Evolutionary conservation across 2,888 invertebrate genomes (phyloP), one percentile per base, ranked within the genome.

Genomic region (Macaria notata): DNA sequence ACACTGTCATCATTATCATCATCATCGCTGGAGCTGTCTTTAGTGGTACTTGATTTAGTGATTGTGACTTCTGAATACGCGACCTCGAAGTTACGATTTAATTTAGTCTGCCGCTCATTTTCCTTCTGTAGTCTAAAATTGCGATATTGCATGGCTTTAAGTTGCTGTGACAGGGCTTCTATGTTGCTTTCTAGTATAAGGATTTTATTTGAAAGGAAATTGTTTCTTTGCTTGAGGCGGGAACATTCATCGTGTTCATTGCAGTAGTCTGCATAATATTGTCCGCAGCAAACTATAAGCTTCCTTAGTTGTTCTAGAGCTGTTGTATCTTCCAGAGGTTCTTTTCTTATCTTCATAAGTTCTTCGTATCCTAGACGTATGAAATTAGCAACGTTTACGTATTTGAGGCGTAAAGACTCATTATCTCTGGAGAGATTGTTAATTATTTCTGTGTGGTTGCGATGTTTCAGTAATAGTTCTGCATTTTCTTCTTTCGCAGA

Each of bases 341-440:
- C 67, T 5, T 70, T 66, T 9, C 71, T 64, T 36, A 79, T 71
- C 64, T 74, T 77, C 48, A 77, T 75, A 42, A 84, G 59, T 61
- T 84, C 72, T 52, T 69, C 59, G 61, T 81, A 85, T 1, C 80
- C 81, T 4, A 80, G 66, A n/a, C 73, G 66, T 56, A 86, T 79
- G 31, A 79, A 75, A 43, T 73, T 75, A 5, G 64, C 63, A 9
- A 82, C 51, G 56, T 67, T 69, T 4, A 77, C 60, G 19, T 79
- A 54, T 59, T 79, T 77, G n/a, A 75, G 66, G 46, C 63, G 66
- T 9, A 82, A 61, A 3, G 43, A 62, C 30, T 65, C 56, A 51
- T 81, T 81, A 66, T 81, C 76, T 30, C 62, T 62, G 4, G 59
- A 62, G 38, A 83, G 60, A 4, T 61, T 68, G 41, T 69, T 54